A percentile compares a stretch with the other conserved stretches of the same genome.
These are phyloP conservation scores for Homalodisca vitripennis DNA, from an alignment of 1,140 invertebrate genomes.

Conservation along the genomic window DNA sequence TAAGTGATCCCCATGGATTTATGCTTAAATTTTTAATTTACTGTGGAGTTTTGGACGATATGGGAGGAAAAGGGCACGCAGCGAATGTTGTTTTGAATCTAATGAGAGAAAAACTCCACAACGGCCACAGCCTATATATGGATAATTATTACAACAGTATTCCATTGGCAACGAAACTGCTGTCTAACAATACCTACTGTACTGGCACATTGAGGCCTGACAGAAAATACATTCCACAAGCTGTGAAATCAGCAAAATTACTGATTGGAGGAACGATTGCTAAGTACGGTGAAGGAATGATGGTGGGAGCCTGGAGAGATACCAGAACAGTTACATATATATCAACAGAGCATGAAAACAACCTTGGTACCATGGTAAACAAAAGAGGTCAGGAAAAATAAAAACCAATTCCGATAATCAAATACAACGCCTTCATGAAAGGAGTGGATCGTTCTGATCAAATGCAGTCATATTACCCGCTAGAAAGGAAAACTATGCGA, in stretches of 20 bases:
- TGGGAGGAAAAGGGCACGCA: slow-evolving; percentile 5
- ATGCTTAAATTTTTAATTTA: slow-evolving; percentile 40
- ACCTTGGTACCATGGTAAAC: neutral
- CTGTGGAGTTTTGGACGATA: slow-evolving; percentile 31
- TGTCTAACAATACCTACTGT: slow-evolving; percentile 49
- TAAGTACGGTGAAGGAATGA: slow-evolving; percentile 46
- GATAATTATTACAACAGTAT: neutral
- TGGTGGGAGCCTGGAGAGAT: slow-evolving; percentile 48
- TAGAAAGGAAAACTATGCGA: slow-evolving; percentile 34
- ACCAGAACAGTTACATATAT: slow-evolving; percentile 33
- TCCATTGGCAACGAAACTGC: slow-evolving; percentile 45
- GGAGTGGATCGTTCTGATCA: slow-evolving; percentile 36
- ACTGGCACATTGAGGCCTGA: slow-evolving; percentile 49
- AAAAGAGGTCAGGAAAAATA: neutral
- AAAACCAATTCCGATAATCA: slow-evolving; percentile 30
- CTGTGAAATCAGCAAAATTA: slow-evolving; percentile 46
- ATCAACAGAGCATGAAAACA: slow-evolving; percentile 28
- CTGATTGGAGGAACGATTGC: slow-evolving; percentile 44
- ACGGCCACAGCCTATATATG: neutral
- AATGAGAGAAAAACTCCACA: neutral
- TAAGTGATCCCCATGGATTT: no score
- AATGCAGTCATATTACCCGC: slow-evolving; percentile 33
- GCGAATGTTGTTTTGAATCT: neutral
- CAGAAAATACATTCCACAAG: slow-evolving; percentile 45
- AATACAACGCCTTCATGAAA: slow-evolving; percentile 38